A percentile compares a stretch with the other conserved stretches of the same genome.
phyloP scores from a whole-genome alignment of 1,140 invertebrate genomes.

The Saccostrea cuccullata region DNA sequence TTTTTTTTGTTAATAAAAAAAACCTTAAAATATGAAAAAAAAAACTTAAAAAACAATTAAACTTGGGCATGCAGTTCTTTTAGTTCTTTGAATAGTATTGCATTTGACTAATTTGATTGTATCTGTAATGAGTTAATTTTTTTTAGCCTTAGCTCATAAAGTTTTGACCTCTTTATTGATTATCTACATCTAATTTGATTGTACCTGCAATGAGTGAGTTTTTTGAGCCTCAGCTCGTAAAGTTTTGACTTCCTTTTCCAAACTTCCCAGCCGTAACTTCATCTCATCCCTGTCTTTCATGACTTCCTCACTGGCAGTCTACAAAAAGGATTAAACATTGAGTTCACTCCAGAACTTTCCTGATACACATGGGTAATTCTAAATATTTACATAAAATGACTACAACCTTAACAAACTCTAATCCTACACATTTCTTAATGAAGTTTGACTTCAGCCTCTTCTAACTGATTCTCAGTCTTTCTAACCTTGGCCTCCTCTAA shows the following conservation, averaged over 20 bases:
- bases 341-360: too few species aligned
- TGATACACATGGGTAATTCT: too few species aligned
- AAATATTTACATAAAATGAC: too few species aligned
- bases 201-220: slow-evolving; percentile 53
- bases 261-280: slow-evolving; percentile 49
- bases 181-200: slow-evolving; percentile 6
- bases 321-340: neutral
- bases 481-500: neutral
- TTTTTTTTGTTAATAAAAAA: neutral
- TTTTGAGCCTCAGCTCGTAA: slow-evolving; percentile 59
- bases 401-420: too few species aligned
- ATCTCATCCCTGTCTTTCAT: slow-evolving; percentile 57
- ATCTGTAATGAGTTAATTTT: slow-evolving; percentile 56
- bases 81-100: neutral
- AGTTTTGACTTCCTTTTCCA: slow-evolving; percentile 63
- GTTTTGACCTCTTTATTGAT: slow-evolving; percentile 64
- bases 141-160: slow-evolving; percentile 57
- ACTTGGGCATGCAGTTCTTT: neutral
- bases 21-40: too few species aligned
- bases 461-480: neutral
- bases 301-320: slow-evolving; percentile 56
- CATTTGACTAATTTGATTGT: neutral
- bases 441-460: too few species aligned
- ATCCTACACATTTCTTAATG: too few species aligned
- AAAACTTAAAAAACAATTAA: too few species aligned